Percentiles rank a stretch among this genome's conserved stretches.
These are phyloP conservation scores for Corvus cornix DNA, from an alignment of 2,113 vertebrate species.

Conservation along the genomic window DNA sequence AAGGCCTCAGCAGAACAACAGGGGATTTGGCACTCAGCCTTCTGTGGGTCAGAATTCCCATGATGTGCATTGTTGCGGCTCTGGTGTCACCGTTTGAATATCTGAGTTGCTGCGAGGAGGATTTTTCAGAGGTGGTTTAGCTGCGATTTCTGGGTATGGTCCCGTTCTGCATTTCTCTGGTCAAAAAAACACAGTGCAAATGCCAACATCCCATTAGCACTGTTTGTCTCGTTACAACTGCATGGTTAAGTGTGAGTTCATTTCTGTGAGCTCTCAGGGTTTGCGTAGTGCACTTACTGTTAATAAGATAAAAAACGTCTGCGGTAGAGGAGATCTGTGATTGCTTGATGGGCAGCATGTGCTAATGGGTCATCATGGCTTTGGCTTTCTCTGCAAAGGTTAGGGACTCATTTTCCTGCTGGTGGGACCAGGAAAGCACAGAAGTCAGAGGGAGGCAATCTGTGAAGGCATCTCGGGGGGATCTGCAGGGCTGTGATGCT, in stretches of 20 bases:
- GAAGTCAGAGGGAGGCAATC: neutral
- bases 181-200: neutral
- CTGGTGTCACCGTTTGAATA: neutral
- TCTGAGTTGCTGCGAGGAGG: fast-evolving
- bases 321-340: neutral
- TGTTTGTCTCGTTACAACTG: neutral
- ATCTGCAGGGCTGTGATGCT: neutral
- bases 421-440: neutral
- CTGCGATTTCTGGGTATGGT: neutral
- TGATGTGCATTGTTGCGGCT: fast-evolving
- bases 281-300: neutral
- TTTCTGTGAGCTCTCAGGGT: neutral
- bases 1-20: neutral
- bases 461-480: neutral
- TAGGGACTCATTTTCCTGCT: neutral
- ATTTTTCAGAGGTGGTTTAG: neutral
- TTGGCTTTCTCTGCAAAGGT: neutral
- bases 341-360: neutral
- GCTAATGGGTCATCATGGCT: neutral
- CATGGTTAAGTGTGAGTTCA: neutral
- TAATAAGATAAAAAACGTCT: neutral
- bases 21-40: neutral
- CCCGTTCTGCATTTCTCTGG: neutral
- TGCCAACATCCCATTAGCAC: neutral
- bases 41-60: neutral